Percentiles rank a stretch among this genome's conserved stretches.
These are phyloP conservation scores for Galleria mellonella DNA, from an alignment of 1,140 invertebrate genomes.

Conservation along the genomic window DNA sequence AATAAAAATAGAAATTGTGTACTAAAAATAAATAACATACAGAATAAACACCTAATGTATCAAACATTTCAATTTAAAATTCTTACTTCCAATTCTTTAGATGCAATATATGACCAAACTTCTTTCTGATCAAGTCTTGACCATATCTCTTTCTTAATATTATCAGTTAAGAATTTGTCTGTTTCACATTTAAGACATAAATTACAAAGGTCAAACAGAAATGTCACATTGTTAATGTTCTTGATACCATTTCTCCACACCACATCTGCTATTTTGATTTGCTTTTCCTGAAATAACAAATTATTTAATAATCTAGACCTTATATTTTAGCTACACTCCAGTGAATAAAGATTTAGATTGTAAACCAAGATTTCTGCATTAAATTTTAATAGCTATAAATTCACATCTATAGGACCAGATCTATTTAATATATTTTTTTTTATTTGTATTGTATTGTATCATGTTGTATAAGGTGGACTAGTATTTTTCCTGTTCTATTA, in stretches of 20 bases:
- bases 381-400: too few species aligned
- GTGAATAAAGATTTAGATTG: too few species aligned
- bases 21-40: neutral
- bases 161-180: conserved; percentile 27
- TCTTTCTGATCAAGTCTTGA: conserved; percentile 31
- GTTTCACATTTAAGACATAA: conserved; percentile 38
- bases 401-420: too few species aligned
- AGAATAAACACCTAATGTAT: neutral
- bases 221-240: conserved; percentile 31
- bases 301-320: conserved; percentile 3
- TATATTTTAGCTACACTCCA: conserved; percentile 2
- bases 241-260: conserved; percentile 56
- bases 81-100: conserved; percentile 51
- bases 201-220: conserved; percentile 49
- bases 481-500: too few species aligned
- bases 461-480: too few species aligned
- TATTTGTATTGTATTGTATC: too few species aligned
- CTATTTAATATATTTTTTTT: too few species aligned
- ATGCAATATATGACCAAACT: conserved; percentile 55
- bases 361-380: too few species aligned
- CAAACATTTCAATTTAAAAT: conserved; percentile 5
- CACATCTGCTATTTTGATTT: conserved; percentile 46
- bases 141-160: conserved; percentile 57
- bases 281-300: conserved; percentile 43
- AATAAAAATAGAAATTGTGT: conserved; percentile 9